Evolutionary conservation across 2,888 invertebrate species (phyloP).

Genomic region (Hemistola chrysoprasaria): DNA sequence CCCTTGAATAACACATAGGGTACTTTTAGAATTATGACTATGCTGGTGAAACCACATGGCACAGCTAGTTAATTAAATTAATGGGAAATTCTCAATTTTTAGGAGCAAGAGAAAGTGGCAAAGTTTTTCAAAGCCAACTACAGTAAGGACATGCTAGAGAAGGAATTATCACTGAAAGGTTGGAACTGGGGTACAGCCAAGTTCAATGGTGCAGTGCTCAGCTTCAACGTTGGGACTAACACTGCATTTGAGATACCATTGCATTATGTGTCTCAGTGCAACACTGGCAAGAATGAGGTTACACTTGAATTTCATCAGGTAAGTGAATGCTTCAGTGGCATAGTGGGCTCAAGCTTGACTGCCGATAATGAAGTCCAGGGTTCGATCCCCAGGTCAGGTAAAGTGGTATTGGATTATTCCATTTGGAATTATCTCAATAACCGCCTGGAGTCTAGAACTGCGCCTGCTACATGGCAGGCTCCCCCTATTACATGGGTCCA

Average conservation of each 20-base stretch:
- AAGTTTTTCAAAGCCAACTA: constrained; percentile 94
- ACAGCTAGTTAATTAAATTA: background rate
- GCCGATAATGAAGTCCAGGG: too few relatives aligned
- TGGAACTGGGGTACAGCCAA: constrained; percentile 99
- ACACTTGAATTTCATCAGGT: constrained; percentile 98
- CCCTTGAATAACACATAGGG: too few relatives aligned
- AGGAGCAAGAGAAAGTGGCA: constrained; percentile 96
- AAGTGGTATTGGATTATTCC: too few relatives aligned
- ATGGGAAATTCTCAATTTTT: constrained; percentile 30
- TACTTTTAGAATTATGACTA: too few relatives aligned
- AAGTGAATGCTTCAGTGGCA: too few relatives aligned
- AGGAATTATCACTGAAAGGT: constrained; percentile 96
- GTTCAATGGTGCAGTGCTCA: constrained; percentile 93
- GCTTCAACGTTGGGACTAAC: constrained; percentile 91
- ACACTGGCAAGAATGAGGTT: constrained; percentile 98
- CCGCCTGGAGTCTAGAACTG: too few relatives aligned
- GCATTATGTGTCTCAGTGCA: constrained; percentile 97
- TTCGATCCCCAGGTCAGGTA: too few relatives aligned
- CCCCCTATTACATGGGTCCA: too few relatives aligned
- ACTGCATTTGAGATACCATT: constrained; percentile 98
- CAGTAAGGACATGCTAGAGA: constrained; percentile 92
- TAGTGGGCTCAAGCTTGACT: too few relatives aligned
- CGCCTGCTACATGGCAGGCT: too few relatives aligned
- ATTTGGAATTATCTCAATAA: too few relatives aligned
- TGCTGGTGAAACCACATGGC: too few relatives aligned